phyloP scores from a whole-genome alignment of 2,888 invertebrate genomes.

The Lumbricus terrestris region DNA sequence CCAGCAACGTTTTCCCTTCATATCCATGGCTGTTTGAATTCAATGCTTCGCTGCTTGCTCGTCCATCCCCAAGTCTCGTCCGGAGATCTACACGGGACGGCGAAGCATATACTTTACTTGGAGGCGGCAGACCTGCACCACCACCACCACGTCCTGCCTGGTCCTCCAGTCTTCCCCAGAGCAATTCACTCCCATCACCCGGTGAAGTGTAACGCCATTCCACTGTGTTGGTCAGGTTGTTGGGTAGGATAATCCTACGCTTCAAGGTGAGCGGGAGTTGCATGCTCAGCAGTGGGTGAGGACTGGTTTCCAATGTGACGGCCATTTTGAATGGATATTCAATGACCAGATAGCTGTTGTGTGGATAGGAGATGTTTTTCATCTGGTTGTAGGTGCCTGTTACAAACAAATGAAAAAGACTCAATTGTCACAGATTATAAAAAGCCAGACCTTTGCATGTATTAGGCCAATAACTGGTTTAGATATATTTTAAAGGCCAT shows the following conservation, averaged over 20 bases:
- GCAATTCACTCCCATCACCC: neutral
- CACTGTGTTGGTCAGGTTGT: conserved; percentile 70
- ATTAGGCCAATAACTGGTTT: neutral
- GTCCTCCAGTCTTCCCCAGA: neutral
- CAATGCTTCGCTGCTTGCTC: neutral
- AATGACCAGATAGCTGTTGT: conserved; percentile 56
- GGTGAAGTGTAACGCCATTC: conserved; percentile 82
- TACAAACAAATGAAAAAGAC: neutral
- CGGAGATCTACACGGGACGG: conserved; percentile 4
- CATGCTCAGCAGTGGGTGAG: conserved; percentile 79
- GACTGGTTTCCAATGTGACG: conserved; percentile 84
- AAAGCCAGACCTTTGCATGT: neutral
- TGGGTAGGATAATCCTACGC: conserved; percentile 50
- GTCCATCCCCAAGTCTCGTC: neutral
- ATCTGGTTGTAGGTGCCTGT: conserved; percentile 22
- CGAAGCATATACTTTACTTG: neutral
- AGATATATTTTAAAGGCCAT: too few species aligned
- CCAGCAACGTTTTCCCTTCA: conserved; percentile 37
- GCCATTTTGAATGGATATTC: conserved; percentile 60
- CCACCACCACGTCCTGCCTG: neutral
- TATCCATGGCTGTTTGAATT: conserved; percentile 3
- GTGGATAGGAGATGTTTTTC: conserved; percentile 49
- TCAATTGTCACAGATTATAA: neutral
- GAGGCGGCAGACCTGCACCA: neutral
- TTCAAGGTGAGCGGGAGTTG: conserved; percentile 55